These are phyloP conservation scores for Cryptocephalus moraei DNA, from an alignment of 2,888 invertebrate species.

Conservation along the genomic window DNA sequence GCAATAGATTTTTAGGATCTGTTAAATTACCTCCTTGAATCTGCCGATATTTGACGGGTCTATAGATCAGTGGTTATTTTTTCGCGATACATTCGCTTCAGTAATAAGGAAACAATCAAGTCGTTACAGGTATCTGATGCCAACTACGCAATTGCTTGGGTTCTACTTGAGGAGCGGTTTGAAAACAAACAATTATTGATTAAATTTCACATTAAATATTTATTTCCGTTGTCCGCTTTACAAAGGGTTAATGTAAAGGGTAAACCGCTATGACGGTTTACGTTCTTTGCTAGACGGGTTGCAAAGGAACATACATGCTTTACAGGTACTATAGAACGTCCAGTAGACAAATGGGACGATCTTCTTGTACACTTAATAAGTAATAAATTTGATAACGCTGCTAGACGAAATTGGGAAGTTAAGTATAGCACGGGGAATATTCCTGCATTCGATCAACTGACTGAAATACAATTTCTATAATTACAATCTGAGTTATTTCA, in stretches of 20 bases:
- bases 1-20: not conserved
- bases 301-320: constrained; percentile 1
- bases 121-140: not conserved
- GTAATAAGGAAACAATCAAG: not conserved
- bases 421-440: not conserved
- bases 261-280: not conserved
- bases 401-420: constrained; percentile 1
- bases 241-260: constrained; percentile 1
- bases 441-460: not conserved
- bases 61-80: not conserved
- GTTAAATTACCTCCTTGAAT: not conserved
- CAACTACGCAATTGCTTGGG: not conserved
- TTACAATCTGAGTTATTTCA: too few relatives aligned
- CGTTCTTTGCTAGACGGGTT: not conserved
- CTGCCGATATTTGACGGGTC: not conserved
- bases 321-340: not conserved
- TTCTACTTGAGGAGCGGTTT: not conserved
- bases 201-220: constrained; percentile 1
- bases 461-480: not conserved
- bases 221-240: not conserved
- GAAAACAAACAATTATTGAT: not conserved
- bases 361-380: not conserved
- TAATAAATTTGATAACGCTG: not conserved
- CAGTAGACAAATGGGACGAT: constrained; percentile 1
- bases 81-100: not conserved